phyloP scores from a whole-genome alignment of 2,113 vertebrate genomes.

The Ochotona princeps region DNA sequence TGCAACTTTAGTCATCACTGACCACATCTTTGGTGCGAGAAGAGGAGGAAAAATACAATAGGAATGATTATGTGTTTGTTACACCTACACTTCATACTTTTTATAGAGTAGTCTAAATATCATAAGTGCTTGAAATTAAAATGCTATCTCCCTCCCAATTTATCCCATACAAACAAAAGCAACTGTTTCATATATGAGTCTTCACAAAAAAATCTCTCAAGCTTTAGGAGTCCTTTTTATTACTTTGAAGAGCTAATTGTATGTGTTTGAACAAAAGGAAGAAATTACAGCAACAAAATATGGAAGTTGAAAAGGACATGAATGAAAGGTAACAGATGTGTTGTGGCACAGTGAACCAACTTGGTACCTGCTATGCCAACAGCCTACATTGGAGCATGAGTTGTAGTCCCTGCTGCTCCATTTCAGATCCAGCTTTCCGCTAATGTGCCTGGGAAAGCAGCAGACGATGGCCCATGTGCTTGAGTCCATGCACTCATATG shows the following conservation, averaged over 20 bases:
- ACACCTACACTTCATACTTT: conserved; percentile 24
- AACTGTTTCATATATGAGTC: neutral
- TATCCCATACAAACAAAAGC: conserved; percentile 31
- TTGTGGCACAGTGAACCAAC: no score
- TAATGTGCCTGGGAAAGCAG: no score
- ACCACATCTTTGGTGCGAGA: neutral
- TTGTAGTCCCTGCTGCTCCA: no score
- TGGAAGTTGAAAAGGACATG: neutral
- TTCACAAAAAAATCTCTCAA: conserved; percentile 26
- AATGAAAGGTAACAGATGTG: neutral
- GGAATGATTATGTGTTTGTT: neutral
- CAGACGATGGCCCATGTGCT: no score
- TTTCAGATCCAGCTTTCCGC: no score
- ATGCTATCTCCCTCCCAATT: conserved; percentile 17
- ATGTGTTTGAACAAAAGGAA: neutral
- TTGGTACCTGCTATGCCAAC: no score
- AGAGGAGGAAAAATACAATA: conserved; percentile 17
- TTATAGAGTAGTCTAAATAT: conserved; percentile 20
- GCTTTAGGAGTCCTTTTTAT: neutral
- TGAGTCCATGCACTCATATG: no score
- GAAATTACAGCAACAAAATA: neutral
- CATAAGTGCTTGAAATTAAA: neutral
- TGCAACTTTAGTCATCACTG: neutral
- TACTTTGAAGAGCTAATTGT: conserved; percentile 26
- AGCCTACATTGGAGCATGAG: no score